Evolutionary conservation across 2,113 vertebrate genomes (phyloP), one percentile per base, ranked within the genome.

Genomic region (Amphilophus citrinellus): DNA sequence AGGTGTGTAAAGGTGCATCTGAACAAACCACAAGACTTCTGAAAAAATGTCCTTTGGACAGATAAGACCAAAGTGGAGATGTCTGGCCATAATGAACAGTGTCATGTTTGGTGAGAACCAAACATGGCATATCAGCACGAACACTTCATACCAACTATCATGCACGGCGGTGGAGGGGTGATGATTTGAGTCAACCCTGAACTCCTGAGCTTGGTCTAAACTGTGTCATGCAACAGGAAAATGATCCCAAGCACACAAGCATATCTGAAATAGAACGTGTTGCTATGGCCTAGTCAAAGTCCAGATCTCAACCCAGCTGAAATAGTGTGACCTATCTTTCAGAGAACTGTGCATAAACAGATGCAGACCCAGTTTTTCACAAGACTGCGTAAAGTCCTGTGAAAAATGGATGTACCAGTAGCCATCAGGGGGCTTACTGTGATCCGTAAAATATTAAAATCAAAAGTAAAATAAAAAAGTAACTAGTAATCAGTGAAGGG

Each of bases 351-450:
- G 37, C 7, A 37, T 37, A 2, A 37, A 37, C 37, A 2, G 8
- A 8, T 37, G 37, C 37, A 37, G 8, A 2, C 8, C 37, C 37
- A 37, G 37, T 37, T 37, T 37, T 37, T 7, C 37, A 37, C 37
- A 2, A 37, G 37, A 37, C 37, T 37, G 27, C 30, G 30, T 61
- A 15, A 61, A 61, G 60, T 61, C 59, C 59, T 61, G 27, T 27
- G 17, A 61, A 61, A 61, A 0, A 4, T 61, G 4, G 1, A 0
- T 8, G 17, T 32, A 61, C 30, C 4, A 62, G 35, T 20, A 44
- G 3, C 11, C 39, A 42, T 47, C 11, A 47, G 14, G 13, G 44
- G 44, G 10, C 14, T 35, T 32, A 6, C 18, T 61, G 27, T 61
- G 60, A 53, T 53, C 7, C 2, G 7, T 7, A 56, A 56, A 9